These are phyloP conservation scores for Protosalanx chinensis DNA, from an alignment of 2,797 vertebrate species.

Conservation along the genomic window DNA sequence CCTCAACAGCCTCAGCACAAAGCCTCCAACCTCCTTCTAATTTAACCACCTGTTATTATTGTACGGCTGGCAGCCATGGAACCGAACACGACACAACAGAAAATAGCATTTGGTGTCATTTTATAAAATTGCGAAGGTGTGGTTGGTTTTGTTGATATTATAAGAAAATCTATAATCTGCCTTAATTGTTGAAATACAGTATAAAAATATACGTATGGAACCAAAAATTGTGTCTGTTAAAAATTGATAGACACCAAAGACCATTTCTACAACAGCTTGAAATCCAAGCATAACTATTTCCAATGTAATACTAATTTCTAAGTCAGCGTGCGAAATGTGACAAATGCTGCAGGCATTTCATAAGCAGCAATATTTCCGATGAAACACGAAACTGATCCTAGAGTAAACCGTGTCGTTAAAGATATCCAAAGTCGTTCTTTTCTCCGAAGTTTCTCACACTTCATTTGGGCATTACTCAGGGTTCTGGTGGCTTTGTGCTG, in stretches of 20 bases:
- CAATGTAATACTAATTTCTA: conserved; percentile 67
- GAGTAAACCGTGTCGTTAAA: conserved; percentile 75
- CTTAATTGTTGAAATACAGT: too few species aligned
- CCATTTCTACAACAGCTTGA: conserved; percentile 54
- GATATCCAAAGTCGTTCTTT: conserved; percentile 75
- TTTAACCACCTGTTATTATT: conserved; percentile 51
- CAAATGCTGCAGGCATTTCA: conserved; percentile 72
- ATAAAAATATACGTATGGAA: too few species aligned
- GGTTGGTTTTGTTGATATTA: neutral
- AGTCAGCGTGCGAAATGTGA: conserved; percentile 74
- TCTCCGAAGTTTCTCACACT: conserved; percentile 77
- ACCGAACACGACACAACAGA: conserved; percentile 9
- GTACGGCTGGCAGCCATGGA: conserved; percentile 23
- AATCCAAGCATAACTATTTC: conserved; percentile 76
- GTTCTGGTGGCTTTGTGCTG: conserved; percentile 67
- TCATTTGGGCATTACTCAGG: conserved; percentile 72
- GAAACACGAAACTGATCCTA: conserved; percentile 76
- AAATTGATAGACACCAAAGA: conserved; percentile 22
- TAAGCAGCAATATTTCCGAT: conserved; percentile 68
- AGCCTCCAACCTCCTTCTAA: conserved; percentile 46
- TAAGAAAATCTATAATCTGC: neutral
- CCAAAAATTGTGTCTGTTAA: neutral
- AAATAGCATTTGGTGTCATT: conserved; percentile 19
- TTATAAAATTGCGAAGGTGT: conserved; percentile 2
- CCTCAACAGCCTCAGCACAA: conserved; percentile 41